Percentiles rank a stretch among this genome's conserved stretches.
phyloP scores from a whole-genome alignment of 2,797 vertebrate species.

The Pangasius sanitwongsei region DNA sequence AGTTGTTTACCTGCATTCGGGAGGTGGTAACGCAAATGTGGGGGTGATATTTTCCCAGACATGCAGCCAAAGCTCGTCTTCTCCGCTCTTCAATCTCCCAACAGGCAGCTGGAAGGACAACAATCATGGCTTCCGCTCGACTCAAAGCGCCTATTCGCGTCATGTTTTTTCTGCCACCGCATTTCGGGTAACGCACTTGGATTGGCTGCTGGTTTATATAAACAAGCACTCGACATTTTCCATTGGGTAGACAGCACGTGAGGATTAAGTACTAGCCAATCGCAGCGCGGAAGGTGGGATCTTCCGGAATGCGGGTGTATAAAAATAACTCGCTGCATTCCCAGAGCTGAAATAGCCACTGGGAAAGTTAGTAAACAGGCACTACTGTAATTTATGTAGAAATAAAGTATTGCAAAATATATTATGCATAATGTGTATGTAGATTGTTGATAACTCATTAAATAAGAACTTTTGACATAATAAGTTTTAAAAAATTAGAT shows the following conservation, averaged over 20 bases:
- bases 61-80: conserved; percentile 67
- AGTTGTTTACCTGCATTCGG: conserved; percentile 79
- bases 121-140: conserved; percentile 75
- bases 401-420: neutral
- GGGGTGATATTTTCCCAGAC: conserved; percentile 65
- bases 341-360: conserved; percentile 16
- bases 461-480: neutral
- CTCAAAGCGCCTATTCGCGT: conserved; percentile 13
- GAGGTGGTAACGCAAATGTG: conserved; percentile 62
- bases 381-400: neutral
- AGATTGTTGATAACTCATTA: neutral
- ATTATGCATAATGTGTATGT: neutral
- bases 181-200: neutral
- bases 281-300: neutral
- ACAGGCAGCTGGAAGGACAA: conserved; percentile 76
- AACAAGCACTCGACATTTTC: neutral
- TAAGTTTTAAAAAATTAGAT: neutral
- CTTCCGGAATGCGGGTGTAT: neutral
- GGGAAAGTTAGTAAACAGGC: conserved; percentile 22
- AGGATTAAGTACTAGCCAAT: neutral
- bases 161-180: neutral
- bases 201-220: neutral
- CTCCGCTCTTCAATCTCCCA: conserved; percentile 66
- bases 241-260: neutral
- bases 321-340: conserved; percentile 13